Conservation (phyloP, 2,888 invertebrate genomes). For the Atethmia centrago region DNA sequence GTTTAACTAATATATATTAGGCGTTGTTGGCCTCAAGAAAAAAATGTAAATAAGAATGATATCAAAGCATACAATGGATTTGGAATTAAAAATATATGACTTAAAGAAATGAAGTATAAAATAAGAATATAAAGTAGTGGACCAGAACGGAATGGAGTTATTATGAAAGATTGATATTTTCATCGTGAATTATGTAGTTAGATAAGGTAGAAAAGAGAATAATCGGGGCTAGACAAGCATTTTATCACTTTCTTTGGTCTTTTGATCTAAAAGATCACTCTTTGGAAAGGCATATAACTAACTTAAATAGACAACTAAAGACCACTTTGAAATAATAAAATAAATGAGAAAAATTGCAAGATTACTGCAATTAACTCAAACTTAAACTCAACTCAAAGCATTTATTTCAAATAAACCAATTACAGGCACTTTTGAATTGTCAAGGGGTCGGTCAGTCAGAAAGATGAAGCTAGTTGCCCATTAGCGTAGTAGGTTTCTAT, state of each 20-base stretch:
- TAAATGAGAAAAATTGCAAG: neutral
- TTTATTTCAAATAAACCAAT: too few relatives aligned
- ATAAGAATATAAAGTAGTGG: conserved; percentile 54
- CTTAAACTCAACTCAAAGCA: too few relatives aligned
- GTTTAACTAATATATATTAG: neutral
- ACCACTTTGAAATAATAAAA: neutral
- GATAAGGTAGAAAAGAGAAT: neutral
- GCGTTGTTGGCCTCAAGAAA: neutral
- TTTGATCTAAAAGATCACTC: neutral
- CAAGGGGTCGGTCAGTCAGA: too few relatives aligned
- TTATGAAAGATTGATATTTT: conserved; percentile 50
- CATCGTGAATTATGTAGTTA: conserved; percentile 16
- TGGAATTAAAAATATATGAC: conserved; percentile 22
- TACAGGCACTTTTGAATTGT: too few relatives aligned
- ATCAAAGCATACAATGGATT: conserved; percentile 30
- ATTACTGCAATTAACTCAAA: neutral
- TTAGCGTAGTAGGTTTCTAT: too few relatives aligned
- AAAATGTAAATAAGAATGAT: conserved; percentile 52
- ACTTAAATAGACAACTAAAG: neutral
- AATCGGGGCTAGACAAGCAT: conserved; percentile 13
- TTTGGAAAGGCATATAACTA: neutral
- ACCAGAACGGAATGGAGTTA: conserved; percentile 41
- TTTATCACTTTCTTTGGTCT: neutral
- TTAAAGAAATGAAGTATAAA: conserved; percentile 37
- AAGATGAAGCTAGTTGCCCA: too few relatives aligned